Conservation (phyloP, 2,113 vertebrate species). For the Oxyura jamaicensis region DNA sequence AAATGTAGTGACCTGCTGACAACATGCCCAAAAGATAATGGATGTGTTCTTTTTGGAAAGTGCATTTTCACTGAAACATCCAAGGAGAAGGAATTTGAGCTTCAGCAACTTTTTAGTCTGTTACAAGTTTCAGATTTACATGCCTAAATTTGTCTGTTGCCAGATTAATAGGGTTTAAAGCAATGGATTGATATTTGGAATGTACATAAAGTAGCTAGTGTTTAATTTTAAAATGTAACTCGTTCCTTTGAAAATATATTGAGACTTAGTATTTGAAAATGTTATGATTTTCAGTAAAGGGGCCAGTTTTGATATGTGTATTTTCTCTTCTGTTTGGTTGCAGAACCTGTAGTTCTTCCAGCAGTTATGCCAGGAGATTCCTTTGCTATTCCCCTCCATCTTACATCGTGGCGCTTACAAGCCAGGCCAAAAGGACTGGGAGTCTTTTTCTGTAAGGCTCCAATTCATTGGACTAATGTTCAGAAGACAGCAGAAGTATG, state of each 20-base stretch:
- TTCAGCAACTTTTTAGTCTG: not conserved
- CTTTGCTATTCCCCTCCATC: conserved; percentile 90
- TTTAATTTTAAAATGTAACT: rapidly evolving
- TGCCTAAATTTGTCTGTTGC: not conserved
- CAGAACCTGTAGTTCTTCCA: conserved; percentile 94
- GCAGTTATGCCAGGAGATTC: conserved; percentile 91
- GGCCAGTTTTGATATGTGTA: not conserved
- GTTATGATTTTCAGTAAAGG: not conserved
- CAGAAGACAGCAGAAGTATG: conserved; percentile 87
- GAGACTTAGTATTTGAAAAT: not conserved
- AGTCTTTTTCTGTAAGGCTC: conserved; percentile 94
- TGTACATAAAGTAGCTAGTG: not conserved
- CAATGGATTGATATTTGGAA: not conserved
- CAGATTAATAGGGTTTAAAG: not conserved
- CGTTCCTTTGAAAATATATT: not conserved
- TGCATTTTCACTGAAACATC: not conserved
- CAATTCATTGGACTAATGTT: conserved; percentile 96
- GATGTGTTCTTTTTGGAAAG: not conserved
- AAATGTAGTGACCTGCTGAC: not conserved
- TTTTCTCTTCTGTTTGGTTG: conserved; percentile 28
- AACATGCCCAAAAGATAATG: not conserved
- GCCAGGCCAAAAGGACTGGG: conserved; percentile 92
- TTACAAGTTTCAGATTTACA: not conserved
- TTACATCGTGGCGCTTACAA: conserved; percentile 96
- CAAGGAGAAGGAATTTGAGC: not conserved